Base-by-base conservation (phyloP, 2,888 invertebrate genomes). In the Rhagophthalmus giganteus region DNA sequence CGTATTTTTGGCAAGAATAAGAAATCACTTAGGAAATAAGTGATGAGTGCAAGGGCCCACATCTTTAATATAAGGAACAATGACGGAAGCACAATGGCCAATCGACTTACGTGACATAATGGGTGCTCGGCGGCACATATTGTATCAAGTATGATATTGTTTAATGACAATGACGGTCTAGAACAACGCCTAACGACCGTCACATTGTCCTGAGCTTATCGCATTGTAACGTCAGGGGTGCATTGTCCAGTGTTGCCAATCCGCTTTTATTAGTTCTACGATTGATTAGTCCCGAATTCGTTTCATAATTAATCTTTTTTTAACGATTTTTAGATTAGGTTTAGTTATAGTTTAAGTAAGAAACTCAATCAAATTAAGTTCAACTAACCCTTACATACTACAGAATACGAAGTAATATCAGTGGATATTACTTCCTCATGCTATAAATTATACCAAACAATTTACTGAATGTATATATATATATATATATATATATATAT, bases 121-220 rank as follows among this genome's bases (percentile, higher is more conserved):
- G 70, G 72, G 64, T 58, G 65, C 66, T 68, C 65, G 65, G 57
- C 67, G 64, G 66, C 65, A 70, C 72, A 73, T 73, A 73, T 71
- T 73, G 73, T 73, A 72, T 73, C 72, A 72, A 69, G 69, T 69
- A 71, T 66, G 73, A 74, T 74, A 74, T 73, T 73, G 73, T 73
- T 72, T 73, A 72, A 72, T 70, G 70, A 72, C 73, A 74, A 73
- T 73, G 69, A 69, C 67, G 63, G 62, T 57, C 66, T 66, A 69
- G 71, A 71, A 69, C 71, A 71, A 71, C 69, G 66, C 66, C 66
- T 66, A 61, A 67, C 62, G 64, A 65, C 63, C 58, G 59, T 50
- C 61, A 60, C 63, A 64, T 66, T 66, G 66, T 66, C 57, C 59
- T 38, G 53, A 41, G 60, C 62, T 64, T 66, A 62, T 63, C 63